phyloP scores from a whole-genome alignment of 1,140 invertebrate genomes.

The Trichonephila clavata region DNA sequence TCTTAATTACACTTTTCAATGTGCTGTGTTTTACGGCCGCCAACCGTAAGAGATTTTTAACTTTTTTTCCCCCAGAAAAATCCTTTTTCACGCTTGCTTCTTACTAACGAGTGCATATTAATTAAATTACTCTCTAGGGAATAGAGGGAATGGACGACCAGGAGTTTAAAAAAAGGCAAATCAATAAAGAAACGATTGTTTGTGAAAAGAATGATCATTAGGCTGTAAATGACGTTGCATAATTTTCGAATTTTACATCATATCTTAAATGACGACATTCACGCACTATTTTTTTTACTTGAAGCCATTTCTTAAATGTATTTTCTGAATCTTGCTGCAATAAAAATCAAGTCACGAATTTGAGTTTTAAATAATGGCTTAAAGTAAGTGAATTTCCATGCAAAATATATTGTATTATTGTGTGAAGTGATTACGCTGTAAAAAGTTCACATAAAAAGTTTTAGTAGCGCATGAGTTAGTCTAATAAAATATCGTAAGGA shows the following conservation, averaged over 20 bases:
- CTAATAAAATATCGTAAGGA: too few species aligned
- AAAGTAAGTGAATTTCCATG: too few species aligned
- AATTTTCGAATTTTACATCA: neutral
- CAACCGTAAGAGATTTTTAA: neutral
- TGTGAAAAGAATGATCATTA: neutral
- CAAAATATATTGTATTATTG: too few species aligned
- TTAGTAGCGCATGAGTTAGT: too few species aligned
- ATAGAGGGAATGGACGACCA: neutral
- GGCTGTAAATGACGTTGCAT: neutral
- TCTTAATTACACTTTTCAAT: conserved; percentile 47
- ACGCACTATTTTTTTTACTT: neutral
- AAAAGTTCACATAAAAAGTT: too few species aligned
- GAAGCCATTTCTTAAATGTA: neutral
- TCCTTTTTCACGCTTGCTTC: conserved; percentile 15
- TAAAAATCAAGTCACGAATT: too few species aligned
- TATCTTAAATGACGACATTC: neutral
- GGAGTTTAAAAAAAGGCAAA: neutral
- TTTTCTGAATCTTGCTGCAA: neutral
- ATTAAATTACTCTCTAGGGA: conserved; percentile 43
- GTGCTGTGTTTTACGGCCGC: neutral
- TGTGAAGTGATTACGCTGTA: too few species aligned
- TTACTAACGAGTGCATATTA: conserved; percentile 25
- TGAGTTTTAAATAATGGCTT: too few species aligned
- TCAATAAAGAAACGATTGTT: neutral
- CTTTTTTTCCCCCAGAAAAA: neutral